Evolutionary conservation across 2,113 vertebrate species (phyloP).

Genomic region (Turnix velox): DNA sequence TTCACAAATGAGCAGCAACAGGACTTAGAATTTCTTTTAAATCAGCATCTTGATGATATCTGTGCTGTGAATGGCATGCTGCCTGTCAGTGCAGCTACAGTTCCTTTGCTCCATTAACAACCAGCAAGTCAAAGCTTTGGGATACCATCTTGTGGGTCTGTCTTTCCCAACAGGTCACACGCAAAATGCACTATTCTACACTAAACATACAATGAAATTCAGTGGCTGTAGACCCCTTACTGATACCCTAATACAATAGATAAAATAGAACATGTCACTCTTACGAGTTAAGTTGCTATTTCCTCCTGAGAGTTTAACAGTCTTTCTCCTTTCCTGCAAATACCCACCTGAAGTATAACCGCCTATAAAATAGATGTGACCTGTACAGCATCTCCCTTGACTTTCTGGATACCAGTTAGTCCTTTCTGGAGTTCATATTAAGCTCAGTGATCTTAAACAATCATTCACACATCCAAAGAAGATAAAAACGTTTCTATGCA

Average conservation of each 20-base stretch:
- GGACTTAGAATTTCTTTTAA: background rate
- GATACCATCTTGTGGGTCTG: background rate
- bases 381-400: background rate
- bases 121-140: background rate
- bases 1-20: background rate
- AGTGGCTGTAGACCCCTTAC: background rate
- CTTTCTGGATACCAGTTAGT: background rate
- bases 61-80: accelerated
- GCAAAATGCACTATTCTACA: background rate
- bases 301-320: background rate
- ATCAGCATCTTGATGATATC: background rate
- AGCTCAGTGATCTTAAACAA: background rate
- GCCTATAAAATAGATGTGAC: background rate
- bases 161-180: background rate
- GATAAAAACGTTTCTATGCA: background rate
- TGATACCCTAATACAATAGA: background rate
- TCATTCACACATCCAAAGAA: background rate
- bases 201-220: background rate
- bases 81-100: accelerated
- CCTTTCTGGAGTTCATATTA: background rate
- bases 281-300: background rate
- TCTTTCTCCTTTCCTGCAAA: background rate
- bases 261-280: background rate
- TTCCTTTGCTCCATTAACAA: background rate
- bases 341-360: background rate